Evolutionary conservation across 2,113 vertebrate genomes (phyloP), one percentile per base, ranked within the genome.

Genomic region (Parotia lawesii): DNA sequence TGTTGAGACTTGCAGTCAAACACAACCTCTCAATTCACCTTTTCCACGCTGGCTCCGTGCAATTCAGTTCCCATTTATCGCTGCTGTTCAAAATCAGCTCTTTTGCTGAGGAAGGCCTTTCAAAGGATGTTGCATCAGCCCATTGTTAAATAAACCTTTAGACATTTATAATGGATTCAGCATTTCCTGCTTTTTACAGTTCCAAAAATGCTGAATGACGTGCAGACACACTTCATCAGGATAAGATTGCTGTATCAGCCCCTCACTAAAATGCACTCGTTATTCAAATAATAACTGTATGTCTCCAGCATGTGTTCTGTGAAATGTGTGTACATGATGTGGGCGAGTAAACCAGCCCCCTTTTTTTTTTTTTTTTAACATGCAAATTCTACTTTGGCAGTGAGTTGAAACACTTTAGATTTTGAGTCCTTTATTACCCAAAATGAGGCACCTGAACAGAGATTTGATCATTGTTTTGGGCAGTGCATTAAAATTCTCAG

Each of bases 121-220:
- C 75, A 90, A 87, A 94, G 91, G 85, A 91, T 93, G 91, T 95
- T 96, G 88, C 89, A 87, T 96, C 90, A 96, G 96, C 92, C 89
- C 91, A 91, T 96, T 96, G 90, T 96, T 96, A 91, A 95, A 89
- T 95, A 94, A 96, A 93, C 96, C 93, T 96, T 94, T 94, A 95
- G 79, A 93, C 67, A 54, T 93, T 90, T 93, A 70, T 93, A 94
- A 96, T 95, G 71, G 96, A 94, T 94, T 96, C 96, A 96, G 89
- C 93, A 92, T 94, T 96, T 95, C 93, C 96, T 95, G 89, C 91
- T 91, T 95, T 95, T 84, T 94, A 22, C 79, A 64, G 67, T 71
- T 95, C 94, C 85, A 90, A 88, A 94, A 95, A 96, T 88, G 93
- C 94, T 88, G 93, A 94, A 93, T 97, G 93, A 96, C 78, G 85